Conservation (phyloP, 2,888 invertebrate genomes). For the Aleiodes alternator region DNA sequence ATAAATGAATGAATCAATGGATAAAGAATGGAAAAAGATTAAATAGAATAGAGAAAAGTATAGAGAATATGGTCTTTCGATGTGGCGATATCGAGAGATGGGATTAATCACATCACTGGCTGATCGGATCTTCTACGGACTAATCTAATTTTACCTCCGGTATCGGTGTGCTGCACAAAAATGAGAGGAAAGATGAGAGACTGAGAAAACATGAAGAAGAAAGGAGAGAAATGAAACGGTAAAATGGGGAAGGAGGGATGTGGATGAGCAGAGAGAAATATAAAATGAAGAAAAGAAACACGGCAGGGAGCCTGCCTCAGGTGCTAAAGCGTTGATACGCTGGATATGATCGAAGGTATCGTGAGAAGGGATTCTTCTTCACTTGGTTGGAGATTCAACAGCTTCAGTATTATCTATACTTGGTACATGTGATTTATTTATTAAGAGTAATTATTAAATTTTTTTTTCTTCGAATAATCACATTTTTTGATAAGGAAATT, state of each 20-base stretch:
- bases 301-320: conserved; percentile 58
- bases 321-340: conserved; percentile 69
- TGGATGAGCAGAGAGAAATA: conserved; percentile 43
- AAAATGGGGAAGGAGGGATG: conserved; percentile 42
- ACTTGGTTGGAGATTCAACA: conserved; percentile 40
- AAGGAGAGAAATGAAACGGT: conserved; percentile 33
- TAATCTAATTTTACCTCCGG: conserved; percentile 71
- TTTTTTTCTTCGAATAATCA: not conserved
- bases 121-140: conserved; percentile 69
- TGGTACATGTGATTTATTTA: conserved; percentile 21
- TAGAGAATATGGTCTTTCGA: conserved; percentile 56
- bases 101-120: conserved; percentile 72
- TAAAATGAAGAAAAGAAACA: conserved; percentile 49
- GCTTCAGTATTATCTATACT: conserved; percentile 42
- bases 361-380: conserved; percentile 46
- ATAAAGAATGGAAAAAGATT: conserved; percentile 46
- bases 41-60: conserved; percentile 40
- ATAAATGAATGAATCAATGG: no score
- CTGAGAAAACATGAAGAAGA: conserved; percentile 42
- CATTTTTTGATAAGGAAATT: no score
- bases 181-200: conserved; percentile 41
- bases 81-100: conserved; percentile 65
- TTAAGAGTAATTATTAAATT: not conserved
- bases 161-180: conserved; percentile 49
- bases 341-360: conserved; percentile 45